Percentiles rank a stretch among this genome's conserved stretches.
Evolutionary conservation across 2,888 invertebrate genomes (phyloP).

Genomic region (Ischnura elegans): DNA sequence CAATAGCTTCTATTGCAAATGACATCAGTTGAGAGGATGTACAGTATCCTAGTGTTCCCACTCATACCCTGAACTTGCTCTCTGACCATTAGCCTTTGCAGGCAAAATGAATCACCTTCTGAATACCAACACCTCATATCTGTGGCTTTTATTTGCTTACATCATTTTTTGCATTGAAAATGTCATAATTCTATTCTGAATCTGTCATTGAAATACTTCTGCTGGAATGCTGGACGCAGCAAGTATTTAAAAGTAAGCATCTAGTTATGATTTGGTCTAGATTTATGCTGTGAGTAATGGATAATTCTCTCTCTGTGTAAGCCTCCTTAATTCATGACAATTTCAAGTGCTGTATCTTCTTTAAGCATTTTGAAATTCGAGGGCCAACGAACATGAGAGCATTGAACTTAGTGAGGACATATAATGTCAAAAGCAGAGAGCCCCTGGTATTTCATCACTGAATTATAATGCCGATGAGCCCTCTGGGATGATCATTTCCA

Average conservation of each 20-base stretch:
- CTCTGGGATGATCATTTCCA: neutral
- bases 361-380: neutral
- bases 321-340: neutral
- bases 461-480: neutral
- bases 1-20: conserved; percentile 41
- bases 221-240: neutral
- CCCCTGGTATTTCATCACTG: neutral
- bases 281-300: neutral
- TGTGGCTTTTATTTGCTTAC: neutral
- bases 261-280: neutral
- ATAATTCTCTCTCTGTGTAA: neutral
- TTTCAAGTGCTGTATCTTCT: neutral
- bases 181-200: neutral
- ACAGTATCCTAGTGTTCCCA: conserved; percentile 24
- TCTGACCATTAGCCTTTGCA: neutral
- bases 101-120: conserved; percentile 11
- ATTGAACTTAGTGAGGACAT: neutral
- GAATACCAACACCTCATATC: conserved; percentile 40
- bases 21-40: conserved; percentile 33
- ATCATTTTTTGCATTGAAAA: neutral
- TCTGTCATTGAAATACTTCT: neutral
- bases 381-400: neutral
- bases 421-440: neutral
- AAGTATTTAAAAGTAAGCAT: neutral
- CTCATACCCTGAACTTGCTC: neutral